These are phyloP conservation scores for Lemur catta DNA, from an alignment of 2,797 vertebrate species.

Conservation along the genomic window DNA sequence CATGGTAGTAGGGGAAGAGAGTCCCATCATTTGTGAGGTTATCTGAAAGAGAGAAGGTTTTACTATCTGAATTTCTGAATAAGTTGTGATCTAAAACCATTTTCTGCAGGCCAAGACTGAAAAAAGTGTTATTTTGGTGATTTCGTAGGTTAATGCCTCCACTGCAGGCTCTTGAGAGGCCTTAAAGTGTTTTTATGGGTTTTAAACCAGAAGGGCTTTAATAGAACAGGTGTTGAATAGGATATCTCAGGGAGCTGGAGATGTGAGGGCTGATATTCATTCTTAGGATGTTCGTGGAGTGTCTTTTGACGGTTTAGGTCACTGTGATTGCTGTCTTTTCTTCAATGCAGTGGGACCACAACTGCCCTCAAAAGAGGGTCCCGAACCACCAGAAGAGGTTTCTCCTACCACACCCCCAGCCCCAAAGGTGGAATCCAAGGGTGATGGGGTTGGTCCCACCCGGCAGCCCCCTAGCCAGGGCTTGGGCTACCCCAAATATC, in stretches of 20 bases:
- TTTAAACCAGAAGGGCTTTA: neutral
- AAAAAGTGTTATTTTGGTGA: neutral
- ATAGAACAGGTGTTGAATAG: neutral
- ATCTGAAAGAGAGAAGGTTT: neutral
- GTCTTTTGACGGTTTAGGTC: neutral
- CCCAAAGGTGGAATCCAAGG: constrained; percentile 83
- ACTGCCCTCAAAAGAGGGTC: constrained; percentile 76
- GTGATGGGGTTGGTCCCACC: constrained; percentile 83
- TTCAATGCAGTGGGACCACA: constrained; percentile 82
- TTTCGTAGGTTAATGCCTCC: neutral
- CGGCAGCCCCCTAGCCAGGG: constrained; percentile 85
- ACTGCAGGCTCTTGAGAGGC: neutral
- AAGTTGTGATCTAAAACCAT: neutral
- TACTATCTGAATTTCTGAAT: neutral
- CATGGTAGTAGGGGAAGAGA: neutral
- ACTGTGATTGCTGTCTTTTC: neutral
- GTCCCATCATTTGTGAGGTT: neutral
- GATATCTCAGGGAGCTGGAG: neutral
- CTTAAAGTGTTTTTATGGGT: neutral
- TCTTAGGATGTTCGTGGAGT: neutral
- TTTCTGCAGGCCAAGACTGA: neutral
- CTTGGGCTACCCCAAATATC: constrained; percentile 94
- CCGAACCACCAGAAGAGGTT: constrained; percentile 78
- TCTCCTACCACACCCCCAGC: constrained; percentile 59
- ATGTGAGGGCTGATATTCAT: neutral